Conservation (phyloP, 1,140 invertebrate genomes). For the Ylistrum balloti region DNA sequence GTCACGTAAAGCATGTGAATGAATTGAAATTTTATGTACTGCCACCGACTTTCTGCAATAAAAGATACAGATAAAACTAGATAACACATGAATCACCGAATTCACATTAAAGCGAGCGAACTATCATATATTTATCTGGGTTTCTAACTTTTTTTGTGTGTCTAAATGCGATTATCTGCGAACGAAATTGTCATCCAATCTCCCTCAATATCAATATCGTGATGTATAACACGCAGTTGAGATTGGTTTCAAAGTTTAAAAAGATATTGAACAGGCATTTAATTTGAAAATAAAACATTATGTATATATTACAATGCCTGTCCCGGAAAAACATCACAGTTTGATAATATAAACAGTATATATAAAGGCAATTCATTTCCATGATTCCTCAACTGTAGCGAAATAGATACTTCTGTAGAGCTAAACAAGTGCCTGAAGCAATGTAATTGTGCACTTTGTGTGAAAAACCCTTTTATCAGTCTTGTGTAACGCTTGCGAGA, state of each 20-base stretch:
- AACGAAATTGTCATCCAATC: not conserved
- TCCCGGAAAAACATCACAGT: not conserved
- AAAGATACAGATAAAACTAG: not conserved
- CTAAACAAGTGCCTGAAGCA: not conserved
- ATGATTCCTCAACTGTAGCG: not conserved
- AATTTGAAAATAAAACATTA: not conserved
- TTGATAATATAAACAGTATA: not conserved
- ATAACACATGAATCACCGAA: not conserved
- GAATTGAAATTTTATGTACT: not conserved
- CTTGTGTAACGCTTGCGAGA: not conserved
- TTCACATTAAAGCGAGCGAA: not conserved
- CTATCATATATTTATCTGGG: not conserved
- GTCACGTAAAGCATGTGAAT: not conserved
- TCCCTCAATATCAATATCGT: not conserved
- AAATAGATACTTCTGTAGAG: not conserved
- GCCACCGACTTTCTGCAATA: not conserved
- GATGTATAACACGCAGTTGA: not conserved
- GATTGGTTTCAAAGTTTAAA: not conserved
- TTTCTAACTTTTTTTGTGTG: too few relatives aligned
- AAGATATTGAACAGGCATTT: not conserved
- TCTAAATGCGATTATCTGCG: not conserved
- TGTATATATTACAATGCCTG: not conserved
- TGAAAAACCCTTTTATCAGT: conserved; percentile 25
- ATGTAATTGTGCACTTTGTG: conserved; percentile 34
- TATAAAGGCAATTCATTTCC: not conserved